A percentile compares a stretch with the other conserved stretches of the same genome.
These are phyloP conservation scores for Uria aalge DNA, from an alignment of 2,113 vertebrate genomes.

Conservation along the genomic window DNA sequence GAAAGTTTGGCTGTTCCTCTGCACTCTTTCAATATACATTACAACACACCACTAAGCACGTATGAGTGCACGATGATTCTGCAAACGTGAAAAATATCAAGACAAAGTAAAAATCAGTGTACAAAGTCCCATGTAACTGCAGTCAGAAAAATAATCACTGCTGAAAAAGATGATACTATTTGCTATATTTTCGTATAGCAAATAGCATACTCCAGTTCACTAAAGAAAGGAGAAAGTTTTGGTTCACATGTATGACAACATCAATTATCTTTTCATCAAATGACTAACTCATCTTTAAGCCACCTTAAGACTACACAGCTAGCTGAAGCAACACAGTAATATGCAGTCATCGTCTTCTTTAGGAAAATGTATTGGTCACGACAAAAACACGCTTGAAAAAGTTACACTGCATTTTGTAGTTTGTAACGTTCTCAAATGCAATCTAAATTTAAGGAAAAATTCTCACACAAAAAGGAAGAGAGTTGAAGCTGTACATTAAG, in stretches of 20 bases:
- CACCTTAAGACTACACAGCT: neutral
- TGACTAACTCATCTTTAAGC: neutral
- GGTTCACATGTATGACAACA: neutral
- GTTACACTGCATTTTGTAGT: neutral
- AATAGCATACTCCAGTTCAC: neutral
- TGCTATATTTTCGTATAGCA: neutral
- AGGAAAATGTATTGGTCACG: neutral
- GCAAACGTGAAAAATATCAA: neutral
- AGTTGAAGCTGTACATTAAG: neutral
- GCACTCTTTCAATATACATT: neutral
- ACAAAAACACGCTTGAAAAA: neutral
- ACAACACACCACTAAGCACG: neutral
- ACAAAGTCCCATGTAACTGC: neutral
- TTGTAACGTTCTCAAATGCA: neutral
- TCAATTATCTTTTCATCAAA: neutral
- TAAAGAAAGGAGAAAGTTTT: neutral
- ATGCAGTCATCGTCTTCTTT: neutral
- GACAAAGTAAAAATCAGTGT: neutral
- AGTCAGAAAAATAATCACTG: neutral
- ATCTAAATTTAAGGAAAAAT: neutral
- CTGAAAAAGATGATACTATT: neutral
- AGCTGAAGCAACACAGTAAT: neutral
- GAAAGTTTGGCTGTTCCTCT: neutral
- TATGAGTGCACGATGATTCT: accelerated
- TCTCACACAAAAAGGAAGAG: neutral